These are phyloP conservation scores for Lynx canadensis DNA, from an alignment of 2,113 vertebrate species.

Conservation along the genomic window DNA sequence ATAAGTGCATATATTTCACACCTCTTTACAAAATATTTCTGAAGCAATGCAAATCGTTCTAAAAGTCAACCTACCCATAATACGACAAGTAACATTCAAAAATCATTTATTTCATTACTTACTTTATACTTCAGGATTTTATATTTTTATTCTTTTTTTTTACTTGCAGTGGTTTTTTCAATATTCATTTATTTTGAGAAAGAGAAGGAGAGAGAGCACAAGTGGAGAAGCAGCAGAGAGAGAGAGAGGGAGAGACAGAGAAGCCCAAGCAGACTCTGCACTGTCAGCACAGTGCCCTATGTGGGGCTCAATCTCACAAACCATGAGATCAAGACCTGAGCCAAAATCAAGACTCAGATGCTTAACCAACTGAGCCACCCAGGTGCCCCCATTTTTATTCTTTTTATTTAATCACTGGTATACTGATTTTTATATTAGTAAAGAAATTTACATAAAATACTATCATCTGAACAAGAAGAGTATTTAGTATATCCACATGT, in stretches of 20 bases:
- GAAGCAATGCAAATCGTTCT: constrained; percentile 18
- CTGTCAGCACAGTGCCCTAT: not conserved
- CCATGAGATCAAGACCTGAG: not conserved
- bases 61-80: not conserved
- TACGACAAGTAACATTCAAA: not conserved
- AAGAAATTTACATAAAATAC: not conserved
- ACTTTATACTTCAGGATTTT: constrained; percentile 9
- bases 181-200: not conserved
- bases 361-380: not conserved
- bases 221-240: not conserved
- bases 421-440: not conserved
- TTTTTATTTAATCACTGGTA: not conserved
- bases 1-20: not conserved
- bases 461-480: not conserved
- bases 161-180: not conserved
- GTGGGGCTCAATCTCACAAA: not conserved
- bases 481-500: not conserved
- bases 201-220: not conserved
- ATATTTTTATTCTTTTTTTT: not conserved
- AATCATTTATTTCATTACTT: not conserved
- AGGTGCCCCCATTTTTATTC: not conserved
- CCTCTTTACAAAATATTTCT: not conserved
- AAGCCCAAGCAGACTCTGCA: not conserved
- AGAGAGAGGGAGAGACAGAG: not conserved
- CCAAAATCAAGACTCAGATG: not conserved